Evolutionary conservation across 2,113 vertebrate species (phyloP).

Genomic region (Neoarius graeffei): DNA sequence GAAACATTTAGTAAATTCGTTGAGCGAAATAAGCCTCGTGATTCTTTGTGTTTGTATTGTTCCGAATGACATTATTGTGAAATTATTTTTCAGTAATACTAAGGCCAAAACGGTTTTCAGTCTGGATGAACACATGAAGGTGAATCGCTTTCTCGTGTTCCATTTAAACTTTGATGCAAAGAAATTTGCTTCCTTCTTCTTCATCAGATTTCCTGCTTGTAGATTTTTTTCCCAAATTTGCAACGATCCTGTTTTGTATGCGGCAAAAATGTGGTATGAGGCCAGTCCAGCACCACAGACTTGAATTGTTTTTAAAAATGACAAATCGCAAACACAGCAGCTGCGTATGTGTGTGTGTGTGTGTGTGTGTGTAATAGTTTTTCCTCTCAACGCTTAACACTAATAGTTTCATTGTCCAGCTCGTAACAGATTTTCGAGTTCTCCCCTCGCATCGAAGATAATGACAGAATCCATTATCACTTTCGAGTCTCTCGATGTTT

Average conservation of each 20-base stretch:
- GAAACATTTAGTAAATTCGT: not conserved
- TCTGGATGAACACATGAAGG: not conserved
- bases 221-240: not conserved
- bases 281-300: not conserved
- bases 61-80: too few relatives aligned
- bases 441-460: not conserved
- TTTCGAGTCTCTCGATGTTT: not conserved
- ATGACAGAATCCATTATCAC: not conserved
- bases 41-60: too few relatives aligned
- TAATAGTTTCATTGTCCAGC: not conserved
- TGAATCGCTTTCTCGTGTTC: not conserved
- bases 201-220: not conserved
- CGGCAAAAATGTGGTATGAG: too few relatives aligned
- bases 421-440: not conserved
- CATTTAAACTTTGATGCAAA: not conserved
- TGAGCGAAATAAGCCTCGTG: not conserved
- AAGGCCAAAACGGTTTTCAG: not conserved
- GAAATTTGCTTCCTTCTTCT: too few relatives aligned
- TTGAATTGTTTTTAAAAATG: too few relatives aligned
- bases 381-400: not conserved
- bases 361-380: not conserved
- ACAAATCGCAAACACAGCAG: too few relatives aligned
- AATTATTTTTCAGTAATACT: not conserved
- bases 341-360: not conserved
- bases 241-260: too few relatives aligned